Percentiles rank a stretch among this genome's conserved stretches.
Conservation (phyloP, 2,888 invertebrate genomes). For the Machimus atricapillus region DNA sequence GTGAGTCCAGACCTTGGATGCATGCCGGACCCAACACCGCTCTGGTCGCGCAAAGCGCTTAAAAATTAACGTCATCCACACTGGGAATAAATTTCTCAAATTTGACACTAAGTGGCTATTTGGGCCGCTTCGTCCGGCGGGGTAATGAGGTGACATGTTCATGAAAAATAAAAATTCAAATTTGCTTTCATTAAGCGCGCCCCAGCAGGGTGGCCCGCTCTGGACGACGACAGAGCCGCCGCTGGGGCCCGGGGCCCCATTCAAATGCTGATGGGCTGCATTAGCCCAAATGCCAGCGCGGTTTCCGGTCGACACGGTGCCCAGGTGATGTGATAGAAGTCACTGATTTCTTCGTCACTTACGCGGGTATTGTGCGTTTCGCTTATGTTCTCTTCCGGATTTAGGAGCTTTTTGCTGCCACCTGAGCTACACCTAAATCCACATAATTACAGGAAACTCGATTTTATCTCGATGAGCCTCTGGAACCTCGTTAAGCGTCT, state of each 20-base stretch:
- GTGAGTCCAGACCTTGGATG: background rate
- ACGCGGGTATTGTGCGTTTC: background rate
- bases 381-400: background rate
- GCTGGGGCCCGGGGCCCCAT: background rate
- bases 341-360: background rate
- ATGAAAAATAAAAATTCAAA: constrained; percentile 37
- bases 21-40: background rate
- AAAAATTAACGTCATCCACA: constrained; percentile 8
- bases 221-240: background rate
- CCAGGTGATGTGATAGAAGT: background rate
- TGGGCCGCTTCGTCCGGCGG: background rate
- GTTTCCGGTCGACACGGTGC: background rate
- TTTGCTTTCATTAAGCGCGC: constrained; percentile 19
- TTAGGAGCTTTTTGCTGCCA: background rate
- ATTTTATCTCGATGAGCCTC: background rate
- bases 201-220: constrained; percentile 5
- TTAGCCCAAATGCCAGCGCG: background rate
- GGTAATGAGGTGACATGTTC: constrained; percentile 39
- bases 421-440: background rate
- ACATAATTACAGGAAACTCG: constrained; percentile 2
- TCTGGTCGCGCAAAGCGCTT: background rate
- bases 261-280: background rate
- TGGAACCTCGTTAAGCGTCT: background rate
- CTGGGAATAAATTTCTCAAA: constrained; percentile 31
- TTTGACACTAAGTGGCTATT: constrained; percentile 36